Evolutionary conservation across 2,113 vertebrate species (phyloP), one percentile per base, ranked within the genome.

Genomic region (Neogobius melanostomus): DNA sequence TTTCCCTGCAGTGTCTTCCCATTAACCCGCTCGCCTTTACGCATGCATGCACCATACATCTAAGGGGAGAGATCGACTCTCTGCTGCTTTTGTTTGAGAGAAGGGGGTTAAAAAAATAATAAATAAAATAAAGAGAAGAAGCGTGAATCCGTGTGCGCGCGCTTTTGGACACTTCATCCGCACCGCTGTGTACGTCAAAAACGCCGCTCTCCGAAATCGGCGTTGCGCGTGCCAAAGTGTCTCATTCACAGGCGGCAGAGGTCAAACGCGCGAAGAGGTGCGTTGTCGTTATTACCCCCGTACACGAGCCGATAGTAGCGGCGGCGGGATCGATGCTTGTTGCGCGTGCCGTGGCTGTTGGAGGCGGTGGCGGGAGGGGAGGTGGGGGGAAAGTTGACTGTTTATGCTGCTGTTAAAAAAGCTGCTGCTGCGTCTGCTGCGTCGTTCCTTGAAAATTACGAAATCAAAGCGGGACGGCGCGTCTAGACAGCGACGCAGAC

Each of bases 401-500:
- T 36, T 36, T 36, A 36, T 36, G 4, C 28, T 21, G 28, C 3
- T 28, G 28, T 36, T 36, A 36, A 36, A 36, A 36, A 36, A 36
- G 78, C 82, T 69, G 75, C 84, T 79, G 81, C 16, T 64, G 52
- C 62, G 67, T 78, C 82, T 71, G 75, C 84, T 79, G 28, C 28
- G 28, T 36, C 28, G 28, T 36, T 36, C 28, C 12, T 50, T 6
- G 49, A 12, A 14, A 50, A 83, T 79, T 74, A 69, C 53, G 53
- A 21, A 51, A 56, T 56, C 53, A 56, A 56, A 77, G 64, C 64
- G 53, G 48, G 51, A 7, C 66, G 82, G 82, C 51, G 84, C 76
- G 87, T 90, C 90, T 88, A 89, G 87, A 90, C 86, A 6, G 85
- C 66, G 63, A 79, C 44, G 10, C 81, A 80, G 75, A 86, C 77